Evolutionary conservation across 2,797 vertebrate species (phyloP), one percentile per base, ranked within the genome.

Genomic region (Onychomys arenicola): DNA sequence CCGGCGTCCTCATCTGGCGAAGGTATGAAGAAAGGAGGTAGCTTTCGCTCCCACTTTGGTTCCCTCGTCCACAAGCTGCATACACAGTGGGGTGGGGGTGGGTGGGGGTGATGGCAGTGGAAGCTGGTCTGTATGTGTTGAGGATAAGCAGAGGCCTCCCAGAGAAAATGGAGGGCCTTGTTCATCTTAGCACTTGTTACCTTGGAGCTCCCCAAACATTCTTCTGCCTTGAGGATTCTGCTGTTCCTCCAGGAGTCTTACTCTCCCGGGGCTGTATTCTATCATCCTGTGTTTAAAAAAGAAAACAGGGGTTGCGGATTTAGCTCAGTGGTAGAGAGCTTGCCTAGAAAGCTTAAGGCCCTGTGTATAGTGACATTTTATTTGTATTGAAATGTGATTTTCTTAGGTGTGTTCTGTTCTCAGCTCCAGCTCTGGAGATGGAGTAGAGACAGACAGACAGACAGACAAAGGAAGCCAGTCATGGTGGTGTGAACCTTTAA

Each of bases 201-300:
- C 49, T 9, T 13, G 19, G 67, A 49, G 43, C 73, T 65, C 82
- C 77, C 65, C 59, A 86, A 81, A 55, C 25, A 49, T 55, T 91
- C 57, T 80, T 96, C 76, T 93, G n/a, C 43, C 55, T 96, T 77
- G 83, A 90, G 83, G 67, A 82, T 43, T 92, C 77, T 92, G 55
- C n/a, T 88, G 11, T 95, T 90, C 71, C 69, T 21, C 16, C 65
- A 73, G 34, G 88, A 7, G 2, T 93, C 75, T 83, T 43, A 57
- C 9, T 16, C 63, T 40, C 63, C 1, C 16, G 82, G 77, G 46
- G 43, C 32, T 76, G 49, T 13, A 14, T 89, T 61, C n/a, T 69
- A 29, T 71, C 25, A 27, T 57, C 29, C 29, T 25, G 55, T 57
- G 37, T 88, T 73, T 57, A 73, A 76, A 69, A 73, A 73, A 21